Evolutionary conservation across 30 jellyfish, hydroid and myxozoan genomes (phyloP), one percentile per base, ranked within the genome.

Genomic region (Haliclystus octoradiatus): DNA sequence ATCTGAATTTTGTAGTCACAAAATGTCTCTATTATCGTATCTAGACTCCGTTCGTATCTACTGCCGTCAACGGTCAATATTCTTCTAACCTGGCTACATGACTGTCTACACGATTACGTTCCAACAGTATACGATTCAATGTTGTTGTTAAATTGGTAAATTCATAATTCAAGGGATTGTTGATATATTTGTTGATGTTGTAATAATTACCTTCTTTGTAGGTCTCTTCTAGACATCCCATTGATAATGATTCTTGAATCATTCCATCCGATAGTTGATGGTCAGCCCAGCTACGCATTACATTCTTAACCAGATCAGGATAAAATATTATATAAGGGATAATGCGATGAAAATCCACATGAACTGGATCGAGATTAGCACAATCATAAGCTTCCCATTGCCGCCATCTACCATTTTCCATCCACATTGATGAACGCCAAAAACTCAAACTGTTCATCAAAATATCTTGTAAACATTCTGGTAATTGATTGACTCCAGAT

Each of bases 301-400:
- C 95, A 35, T 80, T 76, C 77, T 91, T 91, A 13, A 93, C 99
- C 24, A 91, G 70, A 23, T 83, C 99, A 71, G 99, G 99, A 68
- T 66, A 91, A 76, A 91, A 74, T 24, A 91, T 91, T 26, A 91
- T 53, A 46, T 91, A 91, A n/a, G 99, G 99, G 13, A 91, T 23
- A 27, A 91, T 83, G 31, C 95, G 34, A 66, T 91, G 99, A 69
- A 91, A 91, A 33, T 91, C 99, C 23, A 91, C 95, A 62, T 91
- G 99, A 13, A 77, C 99, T n/a, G 99, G 99, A 68, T 91, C 99
- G 70, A 91, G 26, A 57, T 82, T 91, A 75, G 86, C 93, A 51
- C 99, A 91, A 61, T 91, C 99, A 64, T 76, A 82, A 2, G 99
- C 99, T 52, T 91, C 99, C 99, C 99, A 91, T 51, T 91, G 99